Evolutionary conservation across 2,888 invertebrate genomes (phyloP), one percentile per base, ranked within the genome.

Genomic region (Ametastegia equiseti): DNA sequence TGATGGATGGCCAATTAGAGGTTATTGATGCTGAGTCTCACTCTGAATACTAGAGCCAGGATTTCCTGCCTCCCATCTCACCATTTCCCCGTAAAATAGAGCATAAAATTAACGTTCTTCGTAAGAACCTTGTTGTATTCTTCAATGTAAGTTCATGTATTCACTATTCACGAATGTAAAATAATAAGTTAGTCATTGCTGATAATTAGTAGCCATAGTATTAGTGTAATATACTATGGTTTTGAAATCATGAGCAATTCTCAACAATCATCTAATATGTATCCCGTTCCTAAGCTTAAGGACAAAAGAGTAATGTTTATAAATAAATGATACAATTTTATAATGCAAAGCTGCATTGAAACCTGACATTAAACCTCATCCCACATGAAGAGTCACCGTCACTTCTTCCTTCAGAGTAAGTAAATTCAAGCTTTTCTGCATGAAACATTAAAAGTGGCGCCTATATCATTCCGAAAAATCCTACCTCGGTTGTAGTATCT

Each of bases 1-100:
- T 86, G 82, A 85, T 85, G 84, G 84, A 87, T 84, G 65, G 80
- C 79, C 85, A 84, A 23, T 54, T 50, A 60, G 57, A 33, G 13
- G 39, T 47, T 75, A 39, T 39, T 80, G 60, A 63, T 80, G 67
- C 39, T 75, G 65, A 54, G 78, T 78, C 60, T 30, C 23, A 23
- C 57, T 45, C 60, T 42, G 7, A 30, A 39, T 78, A 78, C 19
- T 15, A 36, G 63, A 23, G 60, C 36, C n/a, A 45, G 60, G 30
- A 57, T 78, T 45, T 6, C 23, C 27, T 39, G 15, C 78, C 60
- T 23, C 19, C 39, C 23, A 63, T 19, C 45, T 57, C 45, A 78
- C 63, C 45, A 60, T 78, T 78, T 39, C 78, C 42, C 57, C 78
- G 78, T 45, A 54, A 33, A 36, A 23, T 60, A 78, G 23, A 33